Base-by-base conservation (phyloP, 2,888 invertebrate species). In the Coronaproctus castanopsis region DNA sequence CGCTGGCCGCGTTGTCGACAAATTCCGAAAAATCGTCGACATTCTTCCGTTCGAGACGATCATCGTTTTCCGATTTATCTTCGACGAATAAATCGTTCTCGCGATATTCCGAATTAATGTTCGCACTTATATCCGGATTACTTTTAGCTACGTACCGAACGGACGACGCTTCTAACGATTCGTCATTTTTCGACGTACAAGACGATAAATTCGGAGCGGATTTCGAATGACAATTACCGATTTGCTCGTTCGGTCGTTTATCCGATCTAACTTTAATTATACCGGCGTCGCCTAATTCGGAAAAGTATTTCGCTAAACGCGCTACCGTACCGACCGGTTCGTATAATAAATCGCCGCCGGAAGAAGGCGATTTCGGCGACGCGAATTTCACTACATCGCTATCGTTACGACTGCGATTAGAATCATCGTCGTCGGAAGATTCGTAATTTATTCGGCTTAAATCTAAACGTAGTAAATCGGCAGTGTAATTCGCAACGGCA, bases 231-330 rank as follows among this genome's bases (percentile, higher is more conserved):
- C 51, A 14, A 19, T 20, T 2, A 18, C 36, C 3, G 18, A 54
- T 2, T 61, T 57, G 10, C 53, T 60, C 49, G 49, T 59, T 52
- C 36, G 53, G 48, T 24, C 20, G n/a, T 52, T 20, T 21, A 54
- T 18, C 3, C 20, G n/a, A 2, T n/a, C 14, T 23, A 14, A 60
- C 36, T 1, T 24, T 22, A 10, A 72, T 71, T 10, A 72, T 60
- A 2, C 71, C 72, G 0, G 71, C 69, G 14, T 71, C 71, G 1
- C 71, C 72, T 20, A 74, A 69, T 51, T 70, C 67, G 0, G 74
- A 73, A 59, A 85, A 86, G 69, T 81, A 83, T 68, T 80, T 80
- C 0, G 83, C 76, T 61, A 86, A 72, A 51, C 80, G 82, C 61
- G 80, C 82, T 1, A 85, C 85, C 69, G 81, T 78, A 1, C 83